Conservation (phyloP, 2,113 vertebrate species). For the Aramus guarauna region DNA sequence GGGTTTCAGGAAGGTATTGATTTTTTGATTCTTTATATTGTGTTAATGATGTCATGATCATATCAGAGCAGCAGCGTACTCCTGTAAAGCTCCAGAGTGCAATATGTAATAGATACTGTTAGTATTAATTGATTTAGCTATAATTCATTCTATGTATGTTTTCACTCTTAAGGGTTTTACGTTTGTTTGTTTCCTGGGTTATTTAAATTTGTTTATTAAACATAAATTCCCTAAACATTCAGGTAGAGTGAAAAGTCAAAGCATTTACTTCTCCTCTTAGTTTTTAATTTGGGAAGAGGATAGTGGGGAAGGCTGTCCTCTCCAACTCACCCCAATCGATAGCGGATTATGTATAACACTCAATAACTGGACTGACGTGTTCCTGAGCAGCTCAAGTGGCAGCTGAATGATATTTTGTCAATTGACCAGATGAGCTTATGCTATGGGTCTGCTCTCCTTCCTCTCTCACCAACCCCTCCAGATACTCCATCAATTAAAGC, state of each 20-base stretch:
- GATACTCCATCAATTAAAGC: neutral
- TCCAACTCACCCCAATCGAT: neutral
- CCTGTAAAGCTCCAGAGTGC: slow-evolving; percentile 37
- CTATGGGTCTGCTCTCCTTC: neutral
- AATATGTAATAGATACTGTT: slow-evolving; percentile 47
- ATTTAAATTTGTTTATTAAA: neutral
- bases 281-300: neutral
- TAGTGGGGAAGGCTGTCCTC: neutral
- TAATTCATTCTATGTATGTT: neutral
- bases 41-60: slow-evolving; percentile 59
- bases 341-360: slow-evolving; percentile 54
- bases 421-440: neutral
- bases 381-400: slow-evolving; percentile 4
- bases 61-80: slow-evolving; percentile 21
- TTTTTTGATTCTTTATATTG: slow-evolving; percentile 56
- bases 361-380: slow-evolving; percentile 1
- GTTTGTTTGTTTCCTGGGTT: neutral
- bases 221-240: neutral
- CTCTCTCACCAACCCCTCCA: neutral
- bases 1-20: slow-evolving; percentile 57
- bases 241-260: neutral
- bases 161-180: neutral
- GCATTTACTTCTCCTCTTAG: neutral
- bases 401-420: neutral
- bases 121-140: slow-evolving; percentile 44